Conservation (phyloP, 2,113 vertebrate species). For the Gambusia holbrooki region DNA sequence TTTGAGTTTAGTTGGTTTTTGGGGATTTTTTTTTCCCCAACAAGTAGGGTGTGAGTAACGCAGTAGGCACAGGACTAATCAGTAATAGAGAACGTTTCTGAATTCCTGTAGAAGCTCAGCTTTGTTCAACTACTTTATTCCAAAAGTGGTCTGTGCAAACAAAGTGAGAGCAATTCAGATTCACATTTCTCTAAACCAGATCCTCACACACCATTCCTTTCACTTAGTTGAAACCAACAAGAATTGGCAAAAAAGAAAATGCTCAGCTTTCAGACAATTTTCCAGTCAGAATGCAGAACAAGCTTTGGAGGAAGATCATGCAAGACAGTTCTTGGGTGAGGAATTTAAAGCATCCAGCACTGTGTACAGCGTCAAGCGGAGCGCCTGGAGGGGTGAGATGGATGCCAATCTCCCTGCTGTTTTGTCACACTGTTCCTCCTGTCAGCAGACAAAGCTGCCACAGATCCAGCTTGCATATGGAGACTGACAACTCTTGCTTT, state of each 20-base stretch:
- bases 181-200: slow-evolving; percentile 10
- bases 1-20: not conserved
- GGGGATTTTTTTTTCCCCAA: slow-evolving; percentile 5
- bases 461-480: slow-evolving; percentile 39
- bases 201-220: slow-evolving; percentile 21
- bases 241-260: slow-evolving; percentile 29
- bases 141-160: slow-evolving; percentile 36
- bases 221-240: slow-evolving; percentile 32
- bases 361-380: slow-evolving; percentile 61
- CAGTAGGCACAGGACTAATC: not conserved
- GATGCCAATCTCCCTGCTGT: slow-evolving; percentile 65
- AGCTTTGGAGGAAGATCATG: slow-evolving; percentile 53
- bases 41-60: slow-evolving; percentile 1
- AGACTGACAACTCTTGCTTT: slow-evolving; percentile 52
- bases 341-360: slow-evolving; percentile 64
- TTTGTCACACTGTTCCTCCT: slow-evolving; percentile 57
- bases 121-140: slow-evolving; percentile 31
- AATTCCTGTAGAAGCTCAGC: not conserved
- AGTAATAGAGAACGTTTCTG: not conserved
- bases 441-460: slow-evolving; percentile 61
- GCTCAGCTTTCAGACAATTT: slow-evolving; percentile 26
- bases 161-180: slow-evolving; percentile 31
- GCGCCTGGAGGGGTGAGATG: slow-evolving; percentile 53
- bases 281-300: slow-evolving; percentile 40
- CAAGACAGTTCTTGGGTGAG: slow-evolving; percentile 55